Evolutionary conservation across 2,888 invertebrate species (phyloP).

Genomic region (Zaprionus lineosus): DNA sequence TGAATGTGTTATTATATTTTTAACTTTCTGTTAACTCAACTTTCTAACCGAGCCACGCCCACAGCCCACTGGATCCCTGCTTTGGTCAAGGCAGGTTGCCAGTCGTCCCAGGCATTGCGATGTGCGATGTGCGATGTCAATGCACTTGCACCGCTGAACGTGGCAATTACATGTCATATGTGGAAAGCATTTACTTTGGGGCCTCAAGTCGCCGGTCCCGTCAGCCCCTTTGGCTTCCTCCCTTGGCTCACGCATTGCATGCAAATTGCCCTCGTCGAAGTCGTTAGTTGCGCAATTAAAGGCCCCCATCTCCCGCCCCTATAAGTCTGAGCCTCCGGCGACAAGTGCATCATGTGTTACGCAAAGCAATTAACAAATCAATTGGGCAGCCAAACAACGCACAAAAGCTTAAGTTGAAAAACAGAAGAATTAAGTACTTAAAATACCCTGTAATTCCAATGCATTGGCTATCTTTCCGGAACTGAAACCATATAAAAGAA

Average conservation of each 20-base stretch:
- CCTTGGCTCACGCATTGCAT: conserved; percentile 56
- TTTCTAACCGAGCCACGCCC: not conserved
- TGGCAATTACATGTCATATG: conserved; percentile 42
- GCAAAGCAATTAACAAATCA: conserved; percentile 61
- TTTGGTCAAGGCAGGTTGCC: conserved; percentile 17
- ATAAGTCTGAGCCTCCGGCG: conserved; percentile 26
- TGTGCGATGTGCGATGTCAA: conserved; percentile 54
- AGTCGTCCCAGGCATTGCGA: conserved; percentile 15
- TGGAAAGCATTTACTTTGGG: conserved; percentile 43
- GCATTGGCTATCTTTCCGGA: too few relatives aligned
- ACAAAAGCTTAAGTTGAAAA: not conserved
- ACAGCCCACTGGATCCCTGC: not conserved
- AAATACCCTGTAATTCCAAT: conserved; percentile 35
- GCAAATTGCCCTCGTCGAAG: conserved; percentile 48
- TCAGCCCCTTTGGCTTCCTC: not conserved
- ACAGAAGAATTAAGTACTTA: not conserved
- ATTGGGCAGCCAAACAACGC: conserved; percentile 35
- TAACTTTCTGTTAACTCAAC: conserved; percentile 8
- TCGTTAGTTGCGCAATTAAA: conserved; percentile 62
- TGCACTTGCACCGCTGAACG: conserved; percentile 61
- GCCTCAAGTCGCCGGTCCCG: conserved; percentile 20
- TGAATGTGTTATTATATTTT: not conserved
- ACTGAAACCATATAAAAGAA: too few relatives aligned
- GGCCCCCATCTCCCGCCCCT: not conserved
- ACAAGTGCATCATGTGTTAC: conserved; percentile 52